Evolutionary conservation across 2,113 vertebrate species (phyloP).

Genomic region (Rattus rattus): DNA sequence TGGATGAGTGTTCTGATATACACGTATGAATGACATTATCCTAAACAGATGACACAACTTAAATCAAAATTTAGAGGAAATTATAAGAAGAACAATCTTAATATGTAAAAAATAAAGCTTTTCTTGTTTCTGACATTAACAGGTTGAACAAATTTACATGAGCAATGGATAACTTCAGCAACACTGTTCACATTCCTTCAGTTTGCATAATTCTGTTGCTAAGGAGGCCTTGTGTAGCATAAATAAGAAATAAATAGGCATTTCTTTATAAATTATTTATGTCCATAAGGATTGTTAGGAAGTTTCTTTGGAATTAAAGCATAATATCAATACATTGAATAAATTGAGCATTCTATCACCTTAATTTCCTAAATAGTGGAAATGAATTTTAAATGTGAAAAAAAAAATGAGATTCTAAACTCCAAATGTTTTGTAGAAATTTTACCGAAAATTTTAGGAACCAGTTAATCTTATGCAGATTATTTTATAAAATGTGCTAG

Average conservation of each 20-base stretch:
- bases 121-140: neutral
- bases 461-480: neutral
- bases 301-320: constrained; percentile 42
- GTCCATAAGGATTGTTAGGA: constrained; percentile 25
- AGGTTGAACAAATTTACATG: neutral
- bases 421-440: neutral
- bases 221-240: neutral
- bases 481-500: neutral
- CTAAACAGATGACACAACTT: neutral
- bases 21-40: neutral
- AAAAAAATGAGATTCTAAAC: neutral
- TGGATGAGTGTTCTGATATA: neutral
- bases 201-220: constrained; percentile 51
- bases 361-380: neutral
- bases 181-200: constrained; percentile 7
- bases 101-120: neutral
- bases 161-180: neutral
- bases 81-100: neutral
- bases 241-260: constrained; percentile 12
- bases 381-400: neutral
- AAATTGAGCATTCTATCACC: neutral
- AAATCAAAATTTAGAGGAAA: neutral
- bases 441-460: neutral
- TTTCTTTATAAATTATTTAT: constrained; percentile 48
- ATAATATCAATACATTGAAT: constrained; percentile 10